Base-by-base conservation (phyloP, 92 coral and sea anemone species). In the Palythoa grandis region DNA sequence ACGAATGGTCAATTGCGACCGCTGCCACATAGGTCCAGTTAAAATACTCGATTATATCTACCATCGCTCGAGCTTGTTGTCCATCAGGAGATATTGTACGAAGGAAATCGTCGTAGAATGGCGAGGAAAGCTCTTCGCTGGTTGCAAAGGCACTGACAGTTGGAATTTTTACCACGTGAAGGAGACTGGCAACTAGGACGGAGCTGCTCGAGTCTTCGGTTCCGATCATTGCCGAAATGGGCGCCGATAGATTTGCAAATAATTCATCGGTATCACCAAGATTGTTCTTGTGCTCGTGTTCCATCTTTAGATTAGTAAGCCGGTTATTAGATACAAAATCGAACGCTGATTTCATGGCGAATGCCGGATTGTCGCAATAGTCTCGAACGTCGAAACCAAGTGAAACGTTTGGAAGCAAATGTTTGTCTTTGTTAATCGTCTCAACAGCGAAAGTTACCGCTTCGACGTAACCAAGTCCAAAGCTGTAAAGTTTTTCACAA, bases 61-160 rank as follows among this genome's bases (percentile, higher is more conserved):
- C 96, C 96, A 93, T 93, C 25, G 92, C 94, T 77, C 88, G 92
- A 52, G 96, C 96, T 69, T 91, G 96, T 74, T 89, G 91, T 25
- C 83, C 91, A 74, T 93, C 96, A 11, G 91, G 90, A 15, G 96
- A 89, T 24, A 93, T 85, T 63, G 96, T 93, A 48, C 96, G 92
- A 69, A 91, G 89, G 86, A 91, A 91, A 35, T 82, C 73, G 22
- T 71, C 79, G 69, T 93, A 91, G 87, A 89, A 87, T 12, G 88
- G 91, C 2, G 92, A 90, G 29, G 91, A 83, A 43, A 93, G 96
- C 35, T 93, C 94, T 15, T 89, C 92, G 61, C 96, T 91, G 29
- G 94, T 91, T 10, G 96, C 92, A 23, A 91, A 83, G 0, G 91
- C 86, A 47, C 91, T 91, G 39, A 93, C 80, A 11, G 91, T 88